Conservation (phyloP, 35 echinoderm and acorn worm species). For the Apostichopus japonicus region DNA sequence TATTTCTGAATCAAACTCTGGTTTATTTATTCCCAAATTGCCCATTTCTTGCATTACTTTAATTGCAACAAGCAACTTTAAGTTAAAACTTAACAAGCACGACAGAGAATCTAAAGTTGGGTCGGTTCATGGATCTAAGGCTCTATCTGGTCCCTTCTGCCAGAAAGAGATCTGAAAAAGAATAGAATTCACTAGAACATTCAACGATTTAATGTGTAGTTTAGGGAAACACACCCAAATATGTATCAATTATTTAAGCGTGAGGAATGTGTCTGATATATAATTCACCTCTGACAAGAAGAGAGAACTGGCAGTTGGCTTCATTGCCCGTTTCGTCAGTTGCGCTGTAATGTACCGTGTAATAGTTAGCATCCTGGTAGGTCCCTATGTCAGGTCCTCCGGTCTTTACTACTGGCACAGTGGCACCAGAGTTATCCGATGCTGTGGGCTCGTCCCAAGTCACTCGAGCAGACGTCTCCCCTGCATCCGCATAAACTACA, state of each 20-base stretch:
- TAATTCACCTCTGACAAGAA: conserved; percentile 36
- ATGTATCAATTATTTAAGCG: background rate
- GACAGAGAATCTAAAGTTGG: too few relatives aligned
- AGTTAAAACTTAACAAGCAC: too few relatives aligned
- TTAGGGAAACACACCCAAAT: background rate
- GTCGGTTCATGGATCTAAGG: too few relatives aligned
- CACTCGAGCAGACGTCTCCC: background rate
- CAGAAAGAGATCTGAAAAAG: too few relatives aligned
- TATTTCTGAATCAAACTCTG: too few relatives aligned
- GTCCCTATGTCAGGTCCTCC: conserved; percentile 28
- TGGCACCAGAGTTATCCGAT: conserved; percentile 20
- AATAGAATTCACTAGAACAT: too few relatives aligned
- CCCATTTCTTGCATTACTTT: too few relatives aligned
- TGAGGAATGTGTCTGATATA: too few relatives aligned
- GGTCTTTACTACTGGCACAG: background rate
- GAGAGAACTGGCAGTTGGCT: conserved; percentile 17
- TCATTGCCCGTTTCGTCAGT: conserved; percentile 28
- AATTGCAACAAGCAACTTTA: too few relatives aligned
- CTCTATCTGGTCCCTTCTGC: too few relatives aligned
- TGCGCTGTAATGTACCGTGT: conserved; percentile 26
- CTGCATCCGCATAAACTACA: background rate
- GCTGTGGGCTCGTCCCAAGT: conserved; percentile 5
- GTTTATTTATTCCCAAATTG: too few relatives aligned
- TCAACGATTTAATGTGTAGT: too few relatives aligned
- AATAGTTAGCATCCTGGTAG: background rate